Evolutionary conservation across 2,113 vertebrate species (phyloP), one percentile per base, ranked within the genome.

Genomic region (Apistogramma diplotaenia): DNA sequence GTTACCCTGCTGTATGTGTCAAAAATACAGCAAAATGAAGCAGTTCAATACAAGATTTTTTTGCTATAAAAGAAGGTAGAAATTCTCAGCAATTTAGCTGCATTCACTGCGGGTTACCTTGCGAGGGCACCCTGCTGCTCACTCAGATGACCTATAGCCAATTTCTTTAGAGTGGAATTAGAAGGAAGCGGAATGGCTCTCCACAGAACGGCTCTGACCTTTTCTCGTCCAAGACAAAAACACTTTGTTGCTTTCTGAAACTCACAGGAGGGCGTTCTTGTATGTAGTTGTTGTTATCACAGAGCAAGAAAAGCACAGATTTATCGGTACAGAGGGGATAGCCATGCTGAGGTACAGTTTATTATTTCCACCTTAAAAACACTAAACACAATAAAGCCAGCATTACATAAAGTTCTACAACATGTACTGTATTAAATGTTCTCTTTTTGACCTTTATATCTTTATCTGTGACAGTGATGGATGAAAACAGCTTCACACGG

Each of bases 381-480:
- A 12, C 3, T 40, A 40, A 40, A 12, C 13, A 40, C 11, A 40
- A 40, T 13, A 12, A 40, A 43, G 2, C 5, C 15, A 46, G 13
- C 15, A 6, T 43, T 15, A 5, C 40, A 43, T 43, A 15, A 43
- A 46, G 15, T 16, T 16, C 16, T 18, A 46, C 6, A 16, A 46
- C 8, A 0, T 27, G 37, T 0, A 0, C 23, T 0, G 3, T 1
- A 46, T 46, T 23, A 25, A 2, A 4, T 65, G 8, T 65, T 65
- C 11, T 18, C n/a, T 46, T 67, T 40, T 67, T 67, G 15, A 19
- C 5, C 23, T 40, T 27, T 1, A 18, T 27, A 27, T 46, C 0
- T 0, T 67, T 67, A 27, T 4, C 40, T 46, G 23, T 67, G 62
- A 67, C 37, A 67, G 62, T 18, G 21, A 46, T 46, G 23, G 61